phyloP scores from a whole-genome alignment of 2,888 invertebrate species.

The Galerucella calmariensis region DNA sequence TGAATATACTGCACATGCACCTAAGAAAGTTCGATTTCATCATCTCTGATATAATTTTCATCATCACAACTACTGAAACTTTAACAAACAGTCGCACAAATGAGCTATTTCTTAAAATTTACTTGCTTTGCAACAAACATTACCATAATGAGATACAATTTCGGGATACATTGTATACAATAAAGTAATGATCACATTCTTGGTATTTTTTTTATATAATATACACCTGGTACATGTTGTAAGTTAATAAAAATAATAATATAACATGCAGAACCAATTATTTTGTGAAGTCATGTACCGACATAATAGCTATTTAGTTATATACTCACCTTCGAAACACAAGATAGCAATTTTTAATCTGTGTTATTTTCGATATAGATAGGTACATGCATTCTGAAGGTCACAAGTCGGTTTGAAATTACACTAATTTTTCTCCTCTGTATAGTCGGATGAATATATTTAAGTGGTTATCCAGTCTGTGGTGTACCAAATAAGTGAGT shows the following conservation, averaged over 20 bases:
- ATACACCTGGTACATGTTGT: not conserved
- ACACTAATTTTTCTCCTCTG: not conserved
- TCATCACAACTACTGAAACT: too few relatives aligned
- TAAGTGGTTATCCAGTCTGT: not conserved
- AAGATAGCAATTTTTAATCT: slow-evolving; percentile 1
- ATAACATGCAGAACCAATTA: not conserved
- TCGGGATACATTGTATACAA: too few relatives aligned
- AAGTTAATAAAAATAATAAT: not conserved
- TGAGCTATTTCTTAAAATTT: too few relatives aligned
- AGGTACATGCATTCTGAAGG: slow-evolving; percentile 5
- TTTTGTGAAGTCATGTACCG: not conserved
- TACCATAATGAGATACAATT: too few relatives aligned
- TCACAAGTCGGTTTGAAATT: not conserved
- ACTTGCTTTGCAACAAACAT: too few relatives aligned
- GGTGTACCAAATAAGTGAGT: not conserved
- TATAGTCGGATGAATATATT: not conserved
- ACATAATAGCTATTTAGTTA: slow-evolving; percentile 6
- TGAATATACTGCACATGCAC: too few relatives aligned
- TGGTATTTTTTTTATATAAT: not conserved
- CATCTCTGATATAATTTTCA: too few relatives aligned
- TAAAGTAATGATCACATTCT: too few relatives aligned
- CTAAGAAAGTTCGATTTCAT: too few relatives aligned
- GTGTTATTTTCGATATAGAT: not conserved
- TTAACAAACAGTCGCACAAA: too few relatives aligned
- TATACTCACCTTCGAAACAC: slow-evolving; percentile 7